phyloP scores from a whole-genome alignment of 92 coral and sea anemone genomes.

The Epizoanthus stellaris region DNA sequence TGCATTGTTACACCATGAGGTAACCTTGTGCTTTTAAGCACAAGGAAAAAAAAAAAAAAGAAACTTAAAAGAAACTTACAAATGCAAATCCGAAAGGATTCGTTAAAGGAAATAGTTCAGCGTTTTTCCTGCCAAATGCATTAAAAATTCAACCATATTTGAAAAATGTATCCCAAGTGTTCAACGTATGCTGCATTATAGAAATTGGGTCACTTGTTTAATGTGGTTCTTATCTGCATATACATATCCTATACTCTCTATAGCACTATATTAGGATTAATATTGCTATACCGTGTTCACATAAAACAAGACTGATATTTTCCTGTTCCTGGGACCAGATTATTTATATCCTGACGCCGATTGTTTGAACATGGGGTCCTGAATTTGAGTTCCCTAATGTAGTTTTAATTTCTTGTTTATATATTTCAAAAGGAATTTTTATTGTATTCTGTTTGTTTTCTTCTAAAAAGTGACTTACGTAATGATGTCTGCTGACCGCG shows the following conservation, averaged over 20 bases:
- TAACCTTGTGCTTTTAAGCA: background rate
- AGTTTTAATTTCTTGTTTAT: no score
- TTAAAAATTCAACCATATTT: background rate
- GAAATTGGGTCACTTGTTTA: background rate
- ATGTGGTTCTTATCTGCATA: background rate
- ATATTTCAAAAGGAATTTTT: no score
- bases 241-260: no score
- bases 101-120: background rate
- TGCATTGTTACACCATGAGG: background rate
- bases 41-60: no score
- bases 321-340: no score
- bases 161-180: background rate
- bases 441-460: no score
- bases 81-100: constrained; percentile 2
- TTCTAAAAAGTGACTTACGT: background rate
- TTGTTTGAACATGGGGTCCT: no score
- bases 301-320: no score
- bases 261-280: no score
- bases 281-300: no score
- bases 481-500: background rate
- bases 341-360: no score
- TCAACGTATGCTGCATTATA: background rate
- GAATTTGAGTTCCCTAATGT: no score
- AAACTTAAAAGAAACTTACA: background rate
- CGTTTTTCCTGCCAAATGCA: background rate